Conservation (phyloP, 2,797 vertebrate species). For the Oreortyx pictus region DNA sequence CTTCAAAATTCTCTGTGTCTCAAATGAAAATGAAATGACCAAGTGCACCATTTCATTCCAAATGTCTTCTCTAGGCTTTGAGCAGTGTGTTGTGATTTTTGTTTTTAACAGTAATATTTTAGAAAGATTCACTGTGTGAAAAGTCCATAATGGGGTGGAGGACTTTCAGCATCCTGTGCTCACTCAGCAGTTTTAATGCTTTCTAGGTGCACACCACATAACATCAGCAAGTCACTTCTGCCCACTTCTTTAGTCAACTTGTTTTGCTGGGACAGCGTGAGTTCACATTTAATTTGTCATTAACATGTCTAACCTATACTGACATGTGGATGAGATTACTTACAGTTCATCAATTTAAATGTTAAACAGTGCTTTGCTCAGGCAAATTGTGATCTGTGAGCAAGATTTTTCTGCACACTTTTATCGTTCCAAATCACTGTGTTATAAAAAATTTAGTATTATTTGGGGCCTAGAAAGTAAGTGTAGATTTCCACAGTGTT, state of each 20-base stretch:
- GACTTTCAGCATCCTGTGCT: background rate
- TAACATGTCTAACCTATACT: background rate
- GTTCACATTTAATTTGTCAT: background rate
- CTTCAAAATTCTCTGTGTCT: background rate
- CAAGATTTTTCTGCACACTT: background rate
- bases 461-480: background rate
- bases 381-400: background rate
- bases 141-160: background rate
- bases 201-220: background rate
- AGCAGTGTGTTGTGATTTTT: background rate
- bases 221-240: background rate
- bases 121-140: background rate
- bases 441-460: background rate
- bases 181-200: background rate
- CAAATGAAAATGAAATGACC: background rate
- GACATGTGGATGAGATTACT: background rate
- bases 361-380: background rate
- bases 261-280: background rate
- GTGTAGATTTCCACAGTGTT: background rate
- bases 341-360: background rate
- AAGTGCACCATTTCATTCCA: background rate
- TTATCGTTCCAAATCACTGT: background rate
- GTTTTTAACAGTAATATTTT: background rate
- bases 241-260: background rate
- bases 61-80: background rate